Conservation (phyloP, 2,797 vertebrate genomes). For the Mus caroli region DNA sequence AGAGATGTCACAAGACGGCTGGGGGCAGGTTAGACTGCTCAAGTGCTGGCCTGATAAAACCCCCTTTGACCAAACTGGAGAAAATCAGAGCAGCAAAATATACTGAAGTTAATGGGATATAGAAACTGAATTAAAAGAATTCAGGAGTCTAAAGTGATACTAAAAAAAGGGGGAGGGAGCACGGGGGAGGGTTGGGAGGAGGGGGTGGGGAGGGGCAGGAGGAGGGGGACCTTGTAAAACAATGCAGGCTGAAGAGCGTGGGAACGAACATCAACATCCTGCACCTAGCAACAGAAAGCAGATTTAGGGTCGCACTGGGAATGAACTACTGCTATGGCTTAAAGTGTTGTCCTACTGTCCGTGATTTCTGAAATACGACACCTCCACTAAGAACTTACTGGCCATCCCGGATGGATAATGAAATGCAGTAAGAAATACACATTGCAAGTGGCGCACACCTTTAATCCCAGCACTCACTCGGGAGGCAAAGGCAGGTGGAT, state of each 20-base stretch:
- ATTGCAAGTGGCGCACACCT: not conserved
- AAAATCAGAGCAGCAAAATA: conserved; percentile 48
- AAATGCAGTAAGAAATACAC: not conserved
- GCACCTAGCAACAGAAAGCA: not conserved
- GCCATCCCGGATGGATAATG: not conserved
- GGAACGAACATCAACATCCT: not conserved
- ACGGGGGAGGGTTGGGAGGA: no score
- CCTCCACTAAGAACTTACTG: not conserved
- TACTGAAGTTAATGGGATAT: conserved; percentile 2
- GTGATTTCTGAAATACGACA: not conserved
- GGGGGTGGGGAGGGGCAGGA: rapidly evolving
- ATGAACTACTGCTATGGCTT: not conserved
- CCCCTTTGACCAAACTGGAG: not conserved
- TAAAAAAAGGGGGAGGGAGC: not conserved
- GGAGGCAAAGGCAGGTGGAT: no score
- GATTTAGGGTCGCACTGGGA: not conserved
- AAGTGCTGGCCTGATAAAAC: not conserved
- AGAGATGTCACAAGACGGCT: not conserved
- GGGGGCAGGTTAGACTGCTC: not conserved
- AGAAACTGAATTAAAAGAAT: not conserved
- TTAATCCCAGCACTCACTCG: no score
- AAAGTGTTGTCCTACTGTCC: not conserved
- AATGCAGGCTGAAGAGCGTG: not conserved
- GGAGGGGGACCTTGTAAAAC: not conserved
- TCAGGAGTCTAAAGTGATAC: conserved; percentile 29